A percentile compares a stretch with the other conserved stretches of the same genome.
Evolutionary conservation across 2,888 invertebrate species (phyloP).

Genomic region (Ormia ochracea): DNA sequence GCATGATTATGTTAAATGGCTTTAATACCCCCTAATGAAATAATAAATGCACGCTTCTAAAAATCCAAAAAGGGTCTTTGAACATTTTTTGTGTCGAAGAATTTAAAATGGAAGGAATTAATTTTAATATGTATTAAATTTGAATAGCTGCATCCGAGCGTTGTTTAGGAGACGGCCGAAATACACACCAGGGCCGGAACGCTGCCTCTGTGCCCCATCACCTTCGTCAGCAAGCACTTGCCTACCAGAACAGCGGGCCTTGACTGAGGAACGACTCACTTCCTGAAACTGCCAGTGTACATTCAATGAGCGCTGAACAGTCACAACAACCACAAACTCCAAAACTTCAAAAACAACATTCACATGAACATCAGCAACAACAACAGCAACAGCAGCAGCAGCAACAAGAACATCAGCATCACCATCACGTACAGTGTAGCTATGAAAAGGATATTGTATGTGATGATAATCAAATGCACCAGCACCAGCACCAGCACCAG

Average conservation of each 20-base stretch:
- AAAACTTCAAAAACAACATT: slow-evolving; percentile 67
- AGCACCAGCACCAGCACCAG: slow-evolving; percentile 67
- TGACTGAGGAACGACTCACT: slow-evolving; percentile 83
- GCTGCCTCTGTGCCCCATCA: slow-evolving; percentile 81
- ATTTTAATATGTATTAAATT: slow-evolving; percentile 53
- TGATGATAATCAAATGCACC: slow-evolving; percentile 73
- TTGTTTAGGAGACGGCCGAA: slow-evolving; percentile 85
- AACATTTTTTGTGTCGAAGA: slow-evolving; percentile 2
- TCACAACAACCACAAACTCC: slow-evolving; percentile 50
- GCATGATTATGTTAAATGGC: slow-evolving; percentile 15
- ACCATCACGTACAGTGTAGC: slow-evolving; percentile 75
- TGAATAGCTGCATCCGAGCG: slow-evolving; percentile 89
- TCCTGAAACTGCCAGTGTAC: slow-evolving; percentile 79
- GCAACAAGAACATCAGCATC: slow-evolving; percentile 63
- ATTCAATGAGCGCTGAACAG: slow-evolving; percentile 70
- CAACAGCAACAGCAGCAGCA: too few species aligned
- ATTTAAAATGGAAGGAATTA: neutral
- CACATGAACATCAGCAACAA: slow-evolving; percentile 65
- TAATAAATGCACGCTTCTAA: slow-evolving; percentile 50
- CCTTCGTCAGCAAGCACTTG: slow-evolving; percentile 78
- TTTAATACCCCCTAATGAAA: slow-evolving; percentile 26
- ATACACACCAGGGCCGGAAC: slow-evolving; percentile 81
- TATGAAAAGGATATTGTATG: slow-evolving; percentile 76
- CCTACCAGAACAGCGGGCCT: slow-evolving; percentile 78
- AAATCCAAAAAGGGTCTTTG: slow-evolving; percentile 16